Evolutionary conservation across 2,888 invertebrate genomes (phyloP).

Genomic region (Teleiodes luculella): DNA sequence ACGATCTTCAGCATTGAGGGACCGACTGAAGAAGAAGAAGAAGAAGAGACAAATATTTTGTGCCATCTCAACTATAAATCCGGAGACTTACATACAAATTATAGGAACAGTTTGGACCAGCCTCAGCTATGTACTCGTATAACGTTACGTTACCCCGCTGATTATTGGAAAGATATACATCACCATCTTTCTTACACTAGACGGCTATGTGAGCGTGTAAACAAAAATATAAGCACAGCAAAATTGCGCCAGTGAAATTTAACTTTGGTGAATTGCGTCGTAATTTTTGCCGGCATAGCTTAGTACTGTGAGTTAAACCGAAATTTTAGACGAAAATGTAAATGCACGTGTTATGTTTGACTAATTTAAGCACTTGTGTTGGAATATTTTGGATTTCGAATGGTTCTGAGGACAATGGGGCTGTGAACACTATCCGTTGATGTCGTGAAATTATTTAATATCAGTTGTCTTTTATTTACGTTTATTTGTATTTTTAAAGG

Average conservation of each 20-base stretch:
- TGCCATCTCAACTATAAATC: no score
- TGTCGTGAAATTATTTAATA: not conserved
- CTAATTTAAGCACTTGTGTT: no score
- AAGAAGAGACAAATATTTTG: no score
- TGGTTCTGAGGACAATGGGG: not conserved
- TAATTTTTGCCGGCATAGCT: no score
- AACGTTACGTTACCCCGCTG: constrained; percentile 26
- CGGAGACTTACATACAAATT: no score
- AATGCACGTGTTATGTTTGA: no score
- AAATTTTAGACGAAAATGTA: not conserved
- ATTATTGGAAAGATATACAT: constrained; percentile 54
- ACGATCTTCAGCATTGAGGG: no score
- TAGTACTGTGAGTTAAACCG: no score
- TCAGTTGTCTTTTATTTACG: no score
- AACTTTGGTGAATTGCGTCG: not conserved
- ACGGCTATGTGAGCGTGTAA: not conserved
- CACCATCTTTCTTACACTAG: constrained; percentile 31
- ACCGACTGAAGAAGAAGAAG: no score
- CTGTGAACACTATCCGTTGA: not conserved
- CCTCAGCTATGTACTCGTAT: not conserved
- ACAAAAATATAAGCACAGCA: not conserved
- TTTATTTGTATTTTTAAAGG: no score
- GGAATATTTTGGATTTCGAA: not conserved
- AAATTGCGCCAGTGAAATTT: not conserved
- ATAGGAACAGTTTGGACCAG: not conserved